Percentiles rank a stretch among this genome's conserved stretches.
Evolutionary conservation across 2,113 vertebrate genomes (phyloP).

Genomic region (Tetraodon nigroviridis): DNA sequence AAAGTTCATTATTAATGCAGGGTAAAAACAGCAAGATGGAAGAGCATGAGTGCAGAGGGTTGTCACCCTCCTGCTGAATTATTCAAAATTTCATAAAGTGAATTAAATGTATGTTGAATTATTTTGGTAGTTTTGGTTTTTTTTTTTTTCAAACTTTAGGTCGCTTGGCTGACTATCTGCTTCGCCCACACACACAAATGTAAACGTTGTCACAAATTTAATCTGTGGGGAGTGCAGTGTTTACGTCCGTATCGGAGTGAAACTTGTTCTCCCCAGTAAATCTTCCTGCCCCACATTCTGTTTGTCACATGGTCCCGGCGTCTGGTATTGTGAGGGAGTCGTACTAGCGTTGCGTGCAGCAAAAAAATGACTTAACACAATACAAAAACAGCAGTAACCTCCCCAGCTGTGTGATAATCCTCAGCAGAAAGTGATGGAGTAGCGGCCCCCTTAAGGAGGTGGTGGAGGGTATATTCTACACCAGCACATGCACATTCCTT

Average conservation of each 20-base stretch:
- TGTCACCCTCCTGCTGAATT: conserved; percentile 45
- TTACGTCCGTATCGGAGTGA: conserved; percentile 1
- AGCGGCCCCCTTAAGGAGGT: conserved; percentile 10
- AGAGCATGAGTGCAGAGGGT: conserved; percentile 12
- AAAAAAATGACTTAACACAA: too few relatives aligned
- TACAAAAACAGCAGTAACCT: neutral
- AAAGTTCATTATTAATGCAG: conserved; percentile 52
- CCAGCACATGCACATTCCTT: conserved; percentile 4
- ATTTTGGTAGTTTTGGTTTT: neutral
- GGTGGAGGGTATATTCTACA: conserved; percentile 43
- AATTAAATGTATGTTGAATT: neutral
- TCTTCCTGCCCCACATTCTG: conserved; percentile 7
- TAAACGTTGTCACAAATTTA: neutral
- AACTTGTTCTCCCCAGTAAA: neutral
- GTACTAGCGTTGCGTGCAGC: neutral
- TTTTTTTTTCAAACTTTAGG: neutral
- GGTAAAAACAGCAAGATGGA: conserved; percentile 5
- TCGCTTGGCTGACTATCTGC: too few relatives aligned
- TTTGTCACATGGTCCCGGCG: neutral
- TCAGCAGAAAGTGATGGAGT: conserved; percentile 19
- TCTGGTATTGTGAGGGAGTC: neutral
- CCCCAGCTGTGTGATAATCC: neutral
- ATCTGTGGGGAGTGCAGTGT: conserved; percentile 1
- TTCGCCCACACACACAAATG: too few relatives aligned
- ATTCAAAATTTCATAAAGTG: conserved; percentile 33